Evolutionary conservation across 1,140 invertebrate species (phyloP).

Genomic region (Procambarus clarkii): DNA sequence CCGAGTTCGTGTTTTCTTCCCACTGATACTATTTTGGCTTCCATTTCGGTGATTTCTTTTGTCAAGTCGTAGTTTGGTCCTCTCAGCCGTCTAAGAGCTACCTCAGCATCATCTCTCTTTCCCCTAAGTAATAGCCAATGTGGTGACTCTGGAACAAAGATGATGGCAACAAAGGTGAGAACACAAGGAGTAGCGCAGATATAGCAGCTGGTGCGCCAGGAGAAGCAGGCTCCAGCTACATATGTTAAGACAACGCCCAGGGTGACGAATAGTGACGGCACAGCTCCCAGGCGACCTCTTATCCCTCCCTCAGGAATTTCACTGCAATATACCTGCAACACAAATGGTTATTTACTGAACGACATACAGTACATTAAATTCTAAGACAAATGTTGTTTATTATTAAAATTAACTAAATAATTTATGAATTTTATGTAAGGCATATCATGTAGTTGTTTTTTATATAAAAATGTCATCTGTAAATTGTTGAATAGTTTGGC

Average conservation of each 20-base stretch:
- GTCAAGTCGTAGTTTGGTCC: conserved; percentile 48
- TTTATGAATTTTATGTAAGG: too few relatives aligned
- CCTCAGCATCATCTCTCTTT: conserved; percentile 18
- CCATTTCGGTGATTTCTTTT: conserved; percentile 40
- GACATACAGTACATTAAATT: too few relatives aligned
- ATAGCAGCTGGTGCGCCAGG: conserved; percentile 57
- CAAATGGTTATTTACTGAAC: neutral
- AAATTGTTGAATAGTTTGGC: too few relatives aligned
- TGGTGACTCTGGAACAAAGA: conserved; percentile 52
- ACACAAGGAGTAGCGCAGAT: conserved; percentile 17
- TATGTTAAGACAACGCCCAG: conserved; percentile 55
- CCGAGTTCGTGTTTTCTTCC: conserved; percentile 44
- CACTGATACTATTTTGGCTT: conserved; percentile 37
- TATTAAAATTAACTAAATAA: neutral
- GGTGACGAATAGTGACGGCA: conserved; percentile 46
- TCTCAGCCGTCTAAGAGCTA: conserved; percentile 37
- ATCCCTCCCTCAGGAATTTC: conserved; percentile 35
- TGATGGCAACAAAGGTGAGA: conserved; percentile 6
- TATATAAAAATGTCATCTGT: too few relatives aligned
- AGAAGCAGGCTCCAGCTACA: conserved; percentile 22
- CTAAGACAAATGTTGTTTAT: too few relatives aligned
- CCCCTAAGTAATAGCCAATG: conserved; percentile 60
- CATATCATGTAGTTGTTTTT: too few relatives aligned
- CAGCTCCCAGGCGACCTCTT: conserved; percentile 35
- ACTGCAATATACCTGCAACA: conserved; percentile 56